Base-by-base conservation (phyloP, 2,888 invertebrate genomes). In the Drosophila mercatorum region DNA sequence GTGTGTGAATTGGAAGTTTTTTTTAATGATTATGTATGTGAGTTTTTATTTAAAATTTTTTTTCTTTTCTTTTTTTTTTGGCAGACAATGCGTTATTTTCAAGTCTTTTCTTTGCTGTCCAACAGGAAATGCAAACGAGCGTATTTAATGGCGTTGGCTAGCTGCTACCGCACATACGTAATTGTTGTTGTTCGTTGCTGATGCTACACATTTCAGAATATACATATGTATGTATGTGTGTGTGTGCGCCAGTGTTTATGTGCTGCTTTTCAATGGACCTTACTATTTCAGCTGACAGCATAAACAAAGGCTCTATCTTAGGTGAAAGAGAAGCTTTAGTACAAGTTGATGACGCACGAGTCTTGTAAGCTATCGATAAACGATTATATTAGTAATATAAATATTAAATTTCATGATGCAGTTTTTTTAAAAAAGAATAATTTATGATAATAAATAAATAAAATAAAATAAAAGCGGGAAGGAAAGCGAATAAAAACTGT, bases 61-160 rank as follows among this genome's bases (percentile, higher is more conserved):
- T 22, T 12, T 59, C 68, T 57, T 34, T 62, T 76, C 85, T 89
- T 59, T 72, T 57, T 34, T 76, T 88, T 89, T 88, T 73, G 71
- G 66, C 84, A 80, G 80, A 84, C 89, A 89, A 88, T 81, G 89
- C 89, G 60, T 67, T 79, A 72, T 79, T 76, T 66, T 66, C 69
- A 68, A 53, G 73, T 72, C 61, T 65, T 72, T 78, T 80, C 74
- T 77, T 80, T 65, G 51, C 78, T 70, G 78, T 65, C 74, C 67
- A 80, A 82, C 84, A 89, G 84, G 89, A 84, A 84, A 89, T 84
- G 84, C 86, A 88, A 88, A 73, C 88, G 72, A 82, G 77, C 77
- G 77, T 88, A 77, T 82, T 82, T 77, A 89, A 89, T 89, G 69
- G 80, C 68, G 84, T 88, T 63, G 65, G 70, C 57, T 64, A 52